Conservation (phyloP, 2,113 vertebrate genomes). For the Meles meles region DNA sequence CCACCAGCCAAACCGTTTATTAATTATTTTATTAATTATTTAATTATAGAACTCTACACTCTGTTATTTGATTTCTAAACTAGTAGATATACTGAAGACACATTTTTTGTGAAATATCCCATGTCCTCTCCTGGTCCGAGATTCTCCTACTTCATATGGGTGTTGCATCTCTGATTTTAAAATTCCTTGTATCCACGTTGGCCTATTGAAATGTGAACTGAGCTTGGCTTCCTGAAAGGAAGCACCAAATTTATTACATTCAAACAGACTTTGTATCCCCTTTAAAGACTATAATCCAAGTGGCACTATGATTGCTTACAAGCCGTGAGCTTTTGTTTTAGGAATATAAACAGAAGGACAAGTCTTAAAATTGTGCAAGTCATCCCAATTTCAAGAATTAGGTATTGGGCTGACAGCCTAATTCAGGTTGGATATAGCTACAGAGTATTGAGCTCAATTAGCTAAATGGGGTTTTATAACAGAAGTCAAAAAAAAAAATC, state of each 20-base stretch:
- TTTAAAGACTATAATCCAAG: not conserved
- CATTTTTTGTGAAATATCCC: not conserved
- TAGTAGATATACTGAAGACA: not conserved
- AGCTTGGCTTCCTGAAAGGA: not conserved
- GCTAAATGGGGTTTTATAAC: not conserved
- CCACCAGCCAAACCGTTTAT: not conserved
- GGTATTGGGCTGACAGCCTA: not conserved
- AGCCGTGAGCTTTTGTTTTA: not conserved
- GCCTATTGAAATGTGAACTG: not conserved
- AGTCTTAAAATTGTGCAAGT: not conserved
- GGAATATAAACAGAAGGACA: not conserved
- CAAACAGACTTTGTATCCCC: not conserved
- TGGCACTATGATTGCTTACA: not conserved
- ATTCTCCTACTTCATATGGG: not conserved
- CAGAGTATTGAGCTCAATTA: not conserved
- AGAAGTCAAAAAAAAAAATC: conserved; percentile 10
- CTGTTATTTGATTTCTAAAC: not conserved
- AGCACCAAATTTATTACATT: not conserved
- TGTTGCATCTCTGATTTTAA: not conserved
- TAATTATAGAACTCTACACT: not conserved
- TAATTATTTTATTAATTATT: not conserved
- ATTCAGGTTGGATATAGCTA: not conserved
- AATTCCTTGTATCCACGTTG: not conserved
- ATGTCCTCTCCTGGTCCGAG: not conserved
- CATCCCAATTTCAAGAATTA: not conserved